A percentile compares a stretch with the other conserved stretches of the same genome.
Conservation (phyloP, 2,113 vertebrate species). For the Cryptotis parvus region DNA sequence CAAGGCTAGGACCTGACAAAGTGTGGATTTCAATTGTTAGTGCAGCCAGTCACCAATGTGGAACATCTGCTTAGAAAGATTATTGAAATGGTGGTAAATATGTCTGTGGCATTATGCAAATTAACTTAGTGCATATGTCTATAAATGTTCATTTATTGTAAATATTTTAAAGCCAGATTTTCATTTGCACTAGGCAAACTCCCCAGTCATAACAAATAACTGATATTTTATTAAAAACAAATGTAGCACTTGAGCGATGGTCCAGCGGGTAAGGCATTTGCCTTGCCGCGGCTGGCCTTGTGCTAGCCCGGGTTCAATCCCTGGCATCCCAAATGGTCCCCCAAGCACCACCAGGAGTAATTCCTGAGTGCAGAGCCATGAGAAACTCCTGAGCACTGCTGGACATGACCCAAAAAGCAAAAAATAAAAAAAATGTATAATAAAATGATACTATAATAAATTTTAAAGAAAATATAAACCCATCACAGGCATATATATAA, state of each 20-base stretch:
- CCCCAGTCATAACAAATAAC: background rate
- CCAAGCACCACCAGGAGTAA: no score
- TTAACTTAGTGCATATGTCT: background rate
- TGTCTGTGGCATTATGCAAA: background rate
- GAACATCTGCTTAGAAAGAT: background rate
- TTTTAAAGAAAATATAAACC: background rate
- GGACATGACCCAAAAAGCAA: no score
- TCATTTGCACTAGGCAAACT: background rate
- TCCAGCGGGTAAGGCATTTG: no score
- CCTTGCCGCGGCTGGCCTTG: no score
- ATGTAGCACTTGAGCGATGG: no score
- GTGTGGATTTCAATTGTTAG: background rate
- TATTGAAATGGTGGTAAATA: background rate
- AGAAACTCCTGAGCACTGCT: no score
- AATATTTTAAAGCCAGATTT: background rate
- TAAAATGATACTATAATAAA: background rate
- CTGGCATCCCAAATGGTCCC: no score
- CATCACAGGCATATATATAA: background rate
- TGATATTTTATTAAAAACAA: background rate
- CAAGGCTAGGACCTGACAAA: background rate
- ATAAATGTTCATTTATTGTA: background rate
- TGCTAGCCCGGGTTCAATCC: no score
- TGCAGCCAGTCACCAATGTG: background rate
- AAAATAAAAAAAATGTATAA: background rate
- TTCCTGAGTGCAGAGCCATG: no score